A percentile compares a stretch with the other conserved stretches of the same genome.
phyloP scores from a whole-genome alignment of 2,888 invertebrate genomes.

The Xestobium rufovillosum region DNA sequence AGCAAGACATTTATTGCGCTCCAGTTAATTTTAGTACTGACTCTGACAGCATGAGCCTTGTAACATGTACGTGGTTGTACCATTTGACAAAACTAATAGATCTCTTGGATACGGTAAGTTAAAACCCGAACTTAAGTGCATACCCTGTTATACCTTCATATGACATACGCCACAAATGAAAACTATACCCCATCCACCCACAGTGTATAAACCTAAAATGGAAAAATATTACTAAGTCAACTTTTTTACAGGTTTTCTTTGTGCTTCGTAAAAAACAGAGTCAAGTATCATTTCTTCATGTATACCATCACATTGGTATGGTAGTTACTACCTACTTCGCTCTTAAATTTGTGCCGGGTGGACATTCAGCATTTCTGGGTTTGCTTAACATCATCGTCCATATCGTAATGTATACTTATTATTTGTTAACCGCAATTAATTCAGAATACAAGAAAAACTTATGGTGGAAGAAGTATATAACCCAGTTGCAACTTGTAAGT shows the following conservation, averaged over 20 bases:
- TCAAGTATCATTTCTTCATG: conserved; percentile 6
- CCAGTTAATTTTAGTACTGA: background rate
- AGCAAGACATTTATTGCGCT: background rate
- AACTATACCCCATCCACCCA: no score
- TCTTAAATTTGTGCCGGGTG: conserved; percentile 3
- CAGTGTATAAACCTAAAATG: no score
- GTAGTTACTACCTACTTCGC: background rate
- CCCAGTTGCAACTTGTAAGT: conserved; percentile 44
- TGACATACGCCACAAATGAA: no score
- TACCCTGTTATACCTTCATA: no score
- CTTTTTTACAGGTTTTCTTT: conserved; percentile 2
- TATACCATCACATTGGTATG: conserved; percentile 9
- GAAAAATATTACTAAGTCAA: conserved; percentile 15
- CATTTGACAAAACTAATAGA: conserved; percentile 63
- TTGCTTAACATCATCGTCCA: conserved; percentile 4
- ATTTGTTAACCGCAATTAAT: conserved; percentile 51
- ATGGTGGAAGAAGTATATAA: conserved; percentile 83
- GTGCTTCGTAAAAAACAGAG: conserved; percentile 6
- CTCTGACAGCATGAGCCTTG: background rate
- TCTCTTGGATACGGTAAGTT: conserved; percentile 59
- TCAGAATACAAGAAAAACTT: conserved; percentile 61
- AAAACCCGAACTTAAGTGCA: no score
- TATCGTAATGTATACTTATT: conserved; percentile 5
- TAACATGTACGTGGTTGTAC: conserved; percentile 41
- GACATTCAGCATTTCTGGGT: background rate